phyloP scores from a whole-genome alignment of 1,140 invertebrate species.

The Eciton burchellii region DNA sequence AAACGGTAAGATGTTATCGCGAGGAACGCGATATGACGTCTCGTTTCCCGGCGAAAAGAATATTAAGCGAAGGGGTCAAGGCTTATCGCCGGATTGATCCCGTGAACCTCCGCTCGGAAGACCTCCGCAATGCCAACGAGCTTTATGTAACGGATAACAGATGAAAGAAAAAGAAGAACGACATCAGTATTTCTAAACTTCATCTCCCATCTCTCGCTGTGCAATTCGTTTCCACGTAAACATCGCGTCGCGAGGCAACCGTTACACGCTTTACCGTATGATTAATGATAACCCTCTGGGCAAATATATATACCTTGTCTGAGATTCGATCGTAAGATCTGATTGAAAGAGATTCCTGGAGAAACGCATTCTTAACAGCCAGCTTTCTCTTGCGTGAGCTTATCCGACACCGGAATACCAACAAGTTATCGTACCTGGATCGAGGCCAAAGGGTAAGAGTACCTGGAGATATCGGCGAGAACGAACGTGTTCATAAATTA shows the following conservation, averaged over 20 bases:
- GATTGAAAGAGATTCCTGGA: neutral
- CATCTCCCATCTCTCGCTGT: neutral
- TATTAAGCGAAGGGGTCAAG: slow-evolving; percentile 56
- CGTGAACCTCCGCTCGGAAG: slow-evolving; percentile 26
- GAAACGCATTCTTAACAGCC: too few species aligned
- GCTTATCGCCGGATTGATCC: slow-evolving; percentile 47
- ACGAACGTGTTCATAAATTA: neutral
- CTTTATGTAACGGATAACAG: slow-evolving; percentile 34
- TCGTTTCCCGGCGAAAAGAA: slow-evolving; percentile 49
- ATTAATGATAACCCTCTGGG: slow-evolving; percentile 8
- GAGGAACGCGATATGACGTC: slow-evolving; percentile 53
- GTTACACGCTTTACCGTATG: neutral
- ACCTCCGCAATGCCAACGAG: slow-evolving; percentile 4
- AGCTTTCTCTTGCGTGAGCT: too few species aligned
- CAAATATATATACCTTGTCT: neutral
- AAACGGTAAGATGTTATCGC: slow-evolving; percentile 38
- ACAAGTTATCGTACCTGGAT: neutral
- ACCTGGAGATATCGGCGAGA: neutral
- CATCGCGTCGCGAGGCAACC: neutral
- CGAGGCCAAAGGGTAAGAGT: neutral
- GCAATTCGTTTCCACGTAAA: neutral
- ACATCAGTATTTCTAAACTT: slow-evolving; percentile 36
- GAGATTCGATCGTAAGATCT: too few species aligned
- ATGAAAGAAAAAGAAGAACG: too few species aligned
- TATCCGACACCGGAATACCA: too few species aligned